A percentile compares a stretch with the other conserved stretches of the same genome.
These are phyloP conservation scores for Campylomormyrus numenius DNA, from an alignment of 2,113 vertebrate genomes.

Conservation along the genomic window DNA sequence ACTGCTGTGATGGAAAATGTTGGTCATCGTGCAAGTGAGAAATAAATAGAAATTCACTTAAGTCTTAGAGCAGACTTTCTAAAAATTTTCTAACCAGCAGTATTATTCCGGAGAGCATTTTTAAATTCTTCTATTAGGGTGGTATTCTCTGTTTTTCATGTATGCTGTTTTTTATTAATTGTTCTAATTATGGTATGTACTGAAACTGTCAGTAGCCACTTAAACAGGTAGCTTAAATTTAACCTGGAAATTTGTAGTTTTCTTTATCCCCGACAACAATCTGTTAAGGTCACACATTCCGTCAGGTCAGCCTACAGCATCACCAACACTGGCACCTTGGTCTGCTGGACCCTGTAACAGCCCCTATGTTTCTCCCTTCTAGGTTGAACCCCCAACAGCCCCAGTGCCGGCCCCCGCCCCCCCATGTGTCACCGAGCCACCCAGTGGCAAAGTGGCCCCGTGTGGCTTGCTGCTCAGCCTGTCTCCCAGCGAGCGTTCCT, in stretches of 20 bases:
- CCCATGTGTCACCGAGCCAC: slow-evolving; percentile 20
- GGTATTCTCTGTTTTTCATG: not conserved
- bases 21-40: not conserved
- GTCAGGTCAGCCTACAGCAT: not conserved
- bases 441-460: not conserved
- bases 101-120: not conserved
- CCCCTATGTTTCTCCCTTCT: not conserved
- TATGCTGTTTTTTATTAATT: not conserved
- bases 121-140: not conserved
- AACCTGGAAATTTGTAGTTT: not conserved
- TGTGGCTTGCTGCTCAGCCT: slow-evolving; percentile 62
- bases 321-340: not conserved
- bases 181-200: not conserved
- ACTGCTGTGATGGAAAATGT: not conserved
- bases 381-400: not conserved
- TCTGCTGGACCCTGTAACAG: not conserved
- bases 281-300: not conserved
- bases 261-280: not conserved
- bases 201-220: not conserved
- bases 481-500: slow-evolving; percentile 77
- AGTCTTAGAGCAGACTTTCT: not conserved
- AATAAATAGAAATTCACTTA: not conserved
- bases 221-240: not conserved
- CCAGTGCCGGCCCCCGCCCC: slow-evolving; percentile 33
- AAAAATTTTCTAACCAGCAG: not conserved